Evolutionary conservation across 1,140 invertebrate species (phyloP), one percentile per base, ranked within the genome.

Genomic region (Cataglyphis hispanica): DNA sequence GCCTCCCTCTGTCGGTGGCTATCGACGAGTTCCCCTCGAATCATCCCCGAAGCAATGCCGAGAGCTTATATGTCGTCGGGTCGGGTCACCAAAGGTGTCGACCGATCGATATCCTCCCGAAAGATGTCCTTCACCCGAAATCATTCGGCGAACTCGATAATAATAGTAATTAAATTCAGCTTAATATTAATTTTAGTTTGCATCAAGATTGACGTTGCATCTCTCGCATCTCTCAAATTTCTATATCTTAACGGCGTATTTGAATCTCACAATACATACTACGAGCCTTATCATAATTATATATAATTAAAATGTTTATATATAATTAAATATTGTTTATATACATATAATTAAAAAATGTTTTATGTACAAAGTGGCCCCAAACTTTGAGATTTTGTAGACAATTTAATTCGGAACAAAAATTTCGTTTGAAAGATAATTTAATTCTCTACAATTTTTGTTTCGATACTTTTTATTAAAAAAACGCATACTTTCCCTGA

Each of bases 1-100:
- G 86, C 86, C 88, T 87, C 66, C 75, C 58, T 86, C 86, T 87
- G 77, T 86, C 83, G 77, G 70, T 75, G 58, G 64, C 61, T 80
- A 86, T 85, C 78, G 88, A 89, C 84, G 84, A 80, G 75, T 72
- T 89, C 76, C 76, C 63, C 58, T 86, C 69, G 61, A 40, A 56
- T n/a, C n/a, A 34, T 72, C 63, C 86, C 75, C 69, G 31, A 83
- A 74, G 67, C 67, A 60, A 75, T 70, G 81, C 64, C 70, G 56
- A 8, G 56, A 8, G 53, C 77, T 64, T 63, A 46, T 56, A 34
- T 69, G 58, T 46, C 72, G 58, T 37, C 43, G 43, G 74, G 76
- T 70, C 86, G 64, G n/a, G 75, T 86, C 86, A 34, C 22, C 66
- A 11, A 74, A 60, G 31, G n/a, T 69, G 43, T 58, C 88, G 76